Evolutionary conservation across 2,797 vertebrate genomes (phyloP), one percentile per base, ranked within the genome.

Genomic region (Cirrhinus molitorella): DNA sequence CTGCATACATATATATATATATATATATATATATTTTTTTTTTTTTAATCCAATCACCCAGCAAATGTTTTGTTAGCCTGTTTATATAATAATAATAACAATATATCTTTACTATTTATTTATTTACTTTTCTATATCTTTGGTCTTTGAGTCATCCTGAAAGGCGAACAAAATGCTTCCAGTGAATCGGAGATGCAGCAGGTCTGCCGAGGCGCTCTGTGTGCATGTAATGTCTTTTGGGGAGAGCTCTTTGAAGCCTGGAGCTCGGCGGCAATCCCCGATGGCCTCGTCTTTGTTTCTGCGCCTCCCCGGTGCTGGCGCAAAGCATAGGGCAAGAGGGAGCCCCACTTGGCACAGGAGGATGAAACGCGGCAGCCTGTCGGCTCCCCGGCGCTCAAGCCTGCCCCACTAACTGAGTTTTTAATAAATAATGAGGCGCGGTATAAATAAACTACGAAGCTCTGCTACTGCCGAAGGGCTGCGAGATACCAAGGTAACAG

Each of bases 341-440:
- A 94, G 92, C 91, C 91, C 93, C 92, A 91, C 90, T 94, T 95
- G 93, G 94, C 93, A 94, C 78, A 40, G 83, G 89, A 91, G 92
- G 91, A 94, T 90, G 91, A 93, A 93, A 94, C 91, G 92, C 85
- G 68, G 89, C 93, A 92, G 92, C 85, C 92, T 92, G 92, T 93
- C 91, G 87, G 90, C 91, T 91, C 91, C 91, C 91, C 90, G 89
- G 91, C 85, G 92, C 92, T 90, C 88, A 88, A 83, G 88, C 94
- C 93, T 94, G 93, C 93, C 93, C 94, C 93, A 95, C 95, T 95
- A 95, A 95, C 95, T 95, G 94, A 95, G 92, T 94, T 95, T 94
- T 96, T 95, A 95, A 95, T 95, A 95, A 95, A 93, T 95, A 91
- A 96, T 96, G 94, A 95, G 93, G 90, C 86, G 83, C 76, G 89